Evolutionary conservation across 2,113 vertebrate species (phyloP).

Genomic region (Sinosuthora webbiana): DNA sequence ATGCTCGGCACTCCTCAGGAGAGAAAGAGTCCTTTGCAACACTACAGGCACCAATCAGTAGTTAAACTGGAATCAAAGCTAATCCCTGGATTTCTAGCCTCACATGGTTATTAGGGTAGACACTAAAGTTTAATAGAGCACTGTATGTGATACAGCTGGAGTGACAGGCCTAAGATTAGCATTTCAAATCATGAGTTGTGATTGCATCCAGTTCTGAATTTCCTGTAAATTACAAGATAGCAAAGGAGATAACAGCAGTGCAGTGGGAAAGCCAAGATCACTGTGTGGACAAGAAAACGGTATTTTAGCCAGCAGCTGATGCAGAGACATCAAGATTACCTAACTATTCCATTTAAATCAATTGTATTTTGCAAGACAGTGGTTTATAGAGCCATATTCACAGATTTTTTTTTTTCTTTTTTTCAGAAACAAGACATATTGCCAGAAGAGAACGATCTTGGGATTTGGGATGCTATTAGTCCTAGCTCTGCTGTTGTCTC

Average conservation of each 20-base stretch:
- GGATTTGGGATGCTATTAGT: neutral
- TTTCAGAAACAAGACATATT: neutral
- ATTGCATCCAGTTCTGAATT: conserved; percentile 49
- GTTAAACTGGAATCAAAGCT: conserved; percentile 61
- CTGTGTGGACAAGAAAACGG: neutral
- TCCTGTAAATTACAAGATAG: conserved; percentile 16
- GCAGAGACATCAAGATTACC: neutral
- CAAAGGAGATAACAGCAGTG: neutral
- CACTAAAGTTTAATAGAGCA: conserved; percentile 55
- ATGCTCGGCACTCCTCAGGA: neutral
- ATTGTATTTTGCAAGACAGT: neutral
- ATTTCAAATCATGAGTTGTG: conserved; percentile 53
- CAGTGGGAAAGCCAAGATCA: neutral
- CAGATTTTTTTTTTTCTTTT: neutral
- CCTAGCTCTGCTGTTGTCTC: neutral
- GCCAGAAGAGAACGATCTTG: neutral
- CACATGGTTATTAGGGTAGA: conserved; percentile 45
- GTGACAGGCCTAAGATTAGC: conserved; percentile 55
- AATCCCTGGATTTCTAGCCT: conserved; percentile 67
- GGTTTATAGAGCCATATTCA: neutral
- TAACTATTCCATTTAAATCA: neutral
- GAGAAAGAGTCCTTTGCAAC: conserved; percentile 29
- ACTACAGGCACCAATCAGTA: conserved; percentile 43
- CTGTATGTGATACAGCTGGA: conserved; percentile 48
- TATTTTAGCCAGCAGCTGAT: neutral